Evolutionary conservation across 2,797 vertebrate species (phyloP).

Genomic region (Pygocentrus nattereri): DNA sequence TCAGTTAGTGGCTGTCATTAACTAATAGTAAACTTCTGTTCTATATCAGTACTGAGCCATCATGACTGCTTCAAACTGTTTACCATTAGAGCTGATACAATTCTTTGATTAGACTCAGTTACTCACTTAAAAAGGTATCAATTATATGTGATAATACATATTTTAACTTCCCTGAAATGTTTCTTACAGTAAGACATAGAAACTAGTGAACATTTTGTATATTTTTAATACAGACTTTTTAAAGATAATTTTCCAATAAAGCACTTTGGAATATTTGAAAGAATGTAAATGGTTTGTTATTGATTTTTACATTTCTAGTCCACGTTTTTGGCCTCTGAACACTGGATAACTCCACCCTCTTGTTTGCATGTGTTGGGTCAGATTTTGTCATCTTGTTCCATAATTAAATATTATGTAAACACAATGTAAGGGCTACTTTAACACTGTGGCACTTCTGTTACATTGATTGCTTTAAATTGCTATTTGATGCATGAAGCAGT

Average conservation of each 20-base stretch:
- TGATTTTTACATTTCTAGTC: not conserved
- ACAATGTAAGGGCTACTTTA: not conserved
- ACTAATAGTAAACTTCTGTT: not conserved
- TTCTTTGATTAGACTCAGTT: no score
- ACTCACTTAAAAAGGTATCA: no score
- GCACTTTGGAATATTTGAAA: not conserved
- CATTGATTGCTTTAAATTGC: slow-evolving; percentile 1
- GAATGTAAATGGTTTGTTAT: not conserved
- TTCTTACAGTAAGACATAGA: no score
- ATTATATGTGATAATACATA: no score
- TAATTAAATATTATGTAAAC: not conserved
- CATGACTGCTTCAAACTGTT: no score
- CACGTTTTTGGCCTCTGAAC: not conserved
- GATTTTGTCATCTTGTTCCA: not conserved
- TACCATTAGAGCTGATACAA: no score
- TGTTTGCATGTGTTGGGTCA: not conserved
- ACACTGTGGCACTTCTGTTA: not conserved
- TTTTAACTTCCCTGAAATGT: no score
- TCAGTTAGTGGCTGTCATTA: not conserved
- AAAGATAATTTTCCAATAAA: not conserved
- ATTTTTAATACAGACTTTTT: not conserved
- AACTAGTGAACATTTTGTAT: not conserved
- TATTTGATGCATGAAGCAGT: slow-evolving; percentile 7
- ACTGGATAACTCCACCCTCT: not conserved
- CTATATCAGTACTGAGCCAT: not conserved